Conservation (phyloP, 2,113 vertebrate genomes). For the Orientallactaga bullata region DNA sequence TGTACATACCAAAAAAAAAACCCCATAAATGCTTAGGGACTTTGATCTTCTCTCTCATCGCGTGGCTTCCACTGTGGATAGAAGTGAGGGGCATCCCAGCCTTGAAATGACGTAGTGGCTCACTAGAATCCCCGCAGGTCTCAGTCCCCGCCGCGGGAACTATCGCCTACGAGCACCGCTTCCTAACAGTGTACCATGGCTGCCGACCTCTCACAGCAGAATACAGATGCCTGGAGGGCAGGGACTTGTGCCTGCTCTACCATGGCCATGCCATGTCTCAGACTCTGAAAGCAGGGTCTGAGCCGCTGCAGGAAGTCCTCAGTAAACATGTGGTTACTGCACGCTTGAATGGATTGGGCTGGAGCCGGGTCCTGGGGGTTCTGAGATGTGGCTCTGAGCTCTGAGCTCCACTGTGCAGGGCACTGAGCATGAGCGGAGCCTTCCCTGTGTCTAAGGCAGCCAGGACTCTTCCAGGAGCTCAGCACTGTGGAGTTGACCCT, state of each 20-base stretch:
- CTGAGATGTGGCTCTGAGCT: not conserved
- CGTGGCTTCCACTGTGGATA: not conserved
- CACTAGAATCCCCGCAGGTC: not conserved
- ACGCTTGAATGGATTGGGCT: not conserved
- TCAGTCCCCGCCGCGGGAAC: no score
- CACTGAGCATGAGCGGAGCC: not conserved
- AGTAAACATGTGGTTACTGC: not conserved
- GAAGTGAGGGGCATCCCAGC: not conserved
- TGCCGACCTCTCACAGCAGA: not conserved
- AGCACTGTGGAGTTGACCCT: not conserved
- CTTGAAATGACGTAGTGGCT: not conserved
- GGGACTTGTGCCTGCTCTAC: not conserved
- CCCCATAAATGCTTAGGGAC: not conserved
- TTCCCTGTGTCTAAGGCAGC: not conserved
- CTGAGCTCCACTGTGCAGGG: not conserved
- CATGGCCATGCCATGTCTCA: not conserved
- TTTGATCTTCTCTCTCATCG: no score
- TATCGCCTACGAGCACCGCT: no score
- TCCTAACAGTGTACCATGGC: no score
- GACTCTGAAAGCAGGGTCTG: not conserved
- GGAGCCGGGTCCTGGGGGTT: not conserved
- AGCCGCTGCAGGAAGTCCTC: not conserved
- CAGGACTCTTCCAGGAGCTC: not conserved
- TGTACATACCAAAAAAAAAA: not conserved
- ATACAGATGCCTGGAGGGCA: not conserved